Evolutionary conservation across 2,113 vertebrate species (phyloP).

Genomic region (Cercopithecus mona): DNA sequence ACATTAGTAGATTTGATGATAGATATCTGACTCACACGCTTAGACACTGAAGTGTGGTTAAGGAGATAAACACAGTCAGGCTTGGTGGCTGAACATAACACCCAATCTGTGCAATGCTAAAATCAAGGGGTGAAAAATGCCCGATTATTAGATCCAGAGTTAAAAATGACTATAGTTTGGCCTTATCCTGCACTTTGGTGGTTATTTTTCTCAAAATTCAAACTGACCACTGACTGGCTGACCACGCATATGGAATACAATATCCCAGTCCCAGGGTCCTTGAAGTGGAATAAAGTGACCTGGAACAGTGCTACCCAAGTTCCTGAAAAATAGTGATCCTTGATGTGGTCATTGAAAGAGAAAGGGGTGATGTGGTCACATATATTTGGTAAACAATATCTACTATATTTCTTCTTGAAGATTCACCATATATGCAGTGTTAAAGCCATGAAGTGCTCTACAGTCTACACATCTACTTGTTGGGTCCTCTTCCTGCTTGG

Average conservation of each 20-base stretch:
- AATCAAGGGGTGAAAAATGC: neutral
- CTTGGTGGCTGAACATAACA: neutral
- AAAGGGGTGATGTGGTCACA: neutral
- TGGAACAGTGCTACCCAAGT: neutral
- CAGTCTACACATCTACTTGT: neutral
- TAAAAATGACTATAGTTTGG: neutral
- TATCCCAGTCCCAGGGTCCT: neutral
- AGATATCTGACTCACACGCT: neutral
- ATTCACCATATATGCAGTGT: neutral
- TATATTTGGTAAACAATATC: neutral
- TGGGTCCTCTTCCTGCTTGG: neutral
- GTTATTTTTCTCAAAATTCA: neutral
- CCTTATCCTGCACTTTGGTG: neutral
- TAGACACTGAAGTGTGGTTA: neutral
- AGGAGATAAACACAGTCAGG: neutral
- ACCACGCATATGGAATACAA: too few relatives aligned
- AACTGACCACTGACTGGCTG: neutral
- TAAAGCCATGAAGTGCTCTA: neutral
- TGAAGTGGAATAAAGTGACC: neutral
- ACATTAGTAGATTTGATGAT: neutral
- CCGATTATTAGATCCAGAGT: neutral
- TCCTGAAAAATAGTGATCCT: neutral
- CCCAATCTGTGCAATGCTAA: neutral
- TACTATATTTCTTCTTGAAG: neutral
- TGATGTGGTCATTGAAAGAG: neutral